Base-by-base conservation (phyloP, 1,140 invertebrate species). In the Schlechtendalia chinensis region DNA sequence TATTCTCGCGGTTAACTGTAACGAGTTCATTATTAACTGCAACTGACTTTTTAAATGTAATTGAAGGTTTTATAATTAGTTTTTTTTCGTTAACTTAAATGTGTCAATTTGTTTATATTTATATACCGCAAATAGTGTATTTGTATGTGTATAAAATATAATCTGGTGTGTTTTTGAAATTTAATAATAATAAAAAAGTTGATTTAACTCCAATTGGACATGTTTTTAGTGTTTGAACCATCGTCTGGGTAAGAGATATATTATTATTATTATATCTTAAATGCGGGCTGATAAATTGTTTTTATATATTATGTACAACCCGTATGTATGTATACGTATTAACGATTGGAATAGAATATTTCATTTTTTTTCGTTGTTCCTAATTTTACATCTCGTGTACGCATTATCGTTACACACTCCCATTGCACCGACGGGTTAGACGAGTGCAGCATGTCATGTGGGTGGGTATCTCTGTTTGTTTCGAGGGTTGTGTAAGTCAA, bases 281-380 rank as follows among this genome's bases (percentile, higher is more conserved):
- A 77, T 77, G 72, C 72, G 72, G 72, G 72, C 45, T 22, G 72
- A 77, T 56, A 17, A 54, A 59, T 10, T 58, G 71, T 74, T 56
- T 58, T 75, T 45, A 39, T 39, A 45, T 39, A 16, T 75, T 75
- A n/a, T 17, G 4, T 11, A 27, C 22, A 24, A 71, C 50, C 69
- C 47, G 69, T 72, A 72, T 72, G 39, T 19, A 19, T 29, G 12
- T 53, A n/a, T 45, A 24, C 45, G 27, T 32, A 29, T 54, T 47
- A 69, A 69, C 24, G 24, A 29, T 17, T 47, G 19, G 39, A 47
- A 69, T 8, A 47, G n/a, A 22, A 69, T 5, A 24, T 65, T n/a
- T n/a, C 5, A 50, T 50, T 50, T 8, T 11, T 65, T 39, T 65
- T n/a, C 32, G 19, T 6, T 24, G 22, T 50, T 24, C 17, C 11